phyloP scores from a whole-genome alignment of 2,888 invertebrate species.

The Flabesymbios commensalis region DNA sequence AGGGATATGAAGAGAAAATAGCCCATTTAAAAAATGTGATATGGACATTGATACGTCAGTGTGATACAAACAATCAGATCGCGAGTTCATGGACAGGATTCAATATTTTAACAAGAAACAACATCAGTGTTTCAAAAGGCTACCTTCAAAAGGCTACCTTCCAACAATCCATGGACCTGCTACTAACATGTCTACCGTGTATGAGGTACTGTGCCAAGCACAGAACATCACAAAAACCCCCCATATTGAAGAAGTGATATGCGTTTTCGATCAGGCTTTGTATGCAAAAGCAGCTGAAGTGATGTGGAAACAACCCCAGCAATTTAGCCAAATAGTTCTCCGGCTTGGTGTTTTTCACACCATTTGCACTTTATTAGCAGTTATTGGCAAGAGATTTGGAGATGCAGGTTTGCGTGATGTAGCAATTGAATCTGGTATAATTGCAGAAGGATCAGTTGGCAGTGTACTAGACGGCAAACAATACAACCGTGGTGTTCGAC shows the following conservation, averaged over 20 bases:
- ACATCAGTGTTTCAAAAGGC: slow-evolving; percentile 11
- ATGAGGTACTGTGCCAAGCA: slow-evolving; percentile 13
- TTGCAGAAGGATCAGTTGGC: slow-evolving; percentile 32
- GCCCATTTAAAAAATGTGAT: slow-evolving; percentile 8
- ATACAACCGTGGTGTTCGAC: slow-evolving; percentile 16
- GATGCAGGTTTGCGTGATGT: slow-evolving; percentile 34
- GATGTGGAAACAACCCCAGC: slow-evolving; percentile 22
- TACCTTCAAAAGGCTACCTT: slow-evolving; percentile 15
- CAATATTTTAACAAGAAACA: slow-evolving; percentile 18
- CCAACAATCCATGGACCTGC: slow-evolving; percentile 24
- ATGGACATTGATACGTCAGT: slow-evolving; percentile 5
- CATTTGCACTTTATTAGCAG: slow-evolving; percentile 25
- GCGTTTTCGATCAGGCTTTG: slow-evolving; percentile 32
- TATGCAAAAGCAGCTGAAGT: slow-evolving; percentile 35
- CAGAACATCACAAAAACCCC: slow-evolving; percentile 17
- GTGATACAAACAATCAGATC: slow-evolving; percentile 10
- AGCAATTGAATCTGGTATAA: slow-evolving; percentile 27
- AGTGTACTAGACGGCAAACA: slow-evolving; percentile 16
- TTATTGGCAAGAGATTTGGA: slow-evolving; percentile 31
- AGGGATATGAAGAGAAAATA: background rate
- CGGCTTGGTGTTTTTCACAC: slow-evolving; percentile 33
- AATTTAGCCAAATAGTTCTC: slow-evolving; percentile 20
- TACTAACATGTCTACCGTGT: slow-evolving; percentile 21
- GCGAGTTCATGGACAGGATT: slow-evolving; percentile 27
- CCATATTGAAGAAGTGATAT: slow-evolving; percentile 10